Evolutionary conservation across 2,797 vertebrate species (phyloP).

Genomic region (Ceyx erithaca): DNA sequence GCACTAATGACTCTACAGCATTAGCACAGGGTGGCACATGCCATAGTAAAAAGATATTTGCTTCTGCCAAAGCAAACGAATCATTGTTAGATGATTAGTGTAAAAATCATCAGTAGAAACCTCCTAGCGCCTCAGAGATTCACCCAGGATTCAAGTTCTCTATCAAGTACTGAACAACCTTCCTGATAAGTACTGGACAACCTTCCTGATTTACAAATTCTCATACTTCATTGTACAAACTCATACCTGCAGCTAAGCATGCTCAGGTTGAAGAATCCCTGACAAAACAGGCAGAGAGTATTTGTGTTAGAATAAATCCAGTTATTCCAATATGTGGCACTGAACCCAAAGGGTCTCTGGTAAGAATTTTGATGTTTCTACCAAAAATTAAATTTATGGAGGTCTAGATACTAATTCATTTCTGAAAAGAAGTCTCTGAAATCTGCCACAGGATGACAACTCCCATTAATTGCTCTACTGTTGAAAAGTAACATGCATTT

Average conservation of each 20-base stretch:
- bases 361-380: not conserved
- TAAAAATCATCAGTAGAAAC: not conserved
- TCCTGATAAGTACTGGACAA: not conserved
- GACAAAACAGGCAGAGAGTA: not conserved
- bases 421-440: constrained; percentile 2
- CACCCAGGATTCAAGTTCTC: not conserved
- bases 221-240: not conserved
- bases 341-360: not conserved
- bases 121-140: not conserved
- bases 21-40: not conserved
- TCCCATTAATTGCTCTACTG: not conserved
- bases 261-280: not conserved
- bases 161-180: not conserved
- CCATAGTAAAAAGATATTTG: not conserved
- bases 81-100: not conserved
- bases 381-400: constrained; percentile 7
- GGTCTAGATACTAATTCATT: constrained; percentile 11
- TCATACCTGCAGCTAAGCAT: not conserved
- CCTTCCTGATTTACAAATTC: not conserved
- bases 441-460: not conserved
- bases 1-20: not conserved
- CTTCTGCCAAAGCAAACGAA: not conserved
- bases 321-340: not conserved
- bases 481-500: not conserved
- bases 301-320: not conserved